Percentiles rank a stretch among this genome's conserved stretches.
Evolutionary conservation across 1,140 invertebrate genomes (phyloP).

Genomic region (Contarinia nasturtii): DNA sequence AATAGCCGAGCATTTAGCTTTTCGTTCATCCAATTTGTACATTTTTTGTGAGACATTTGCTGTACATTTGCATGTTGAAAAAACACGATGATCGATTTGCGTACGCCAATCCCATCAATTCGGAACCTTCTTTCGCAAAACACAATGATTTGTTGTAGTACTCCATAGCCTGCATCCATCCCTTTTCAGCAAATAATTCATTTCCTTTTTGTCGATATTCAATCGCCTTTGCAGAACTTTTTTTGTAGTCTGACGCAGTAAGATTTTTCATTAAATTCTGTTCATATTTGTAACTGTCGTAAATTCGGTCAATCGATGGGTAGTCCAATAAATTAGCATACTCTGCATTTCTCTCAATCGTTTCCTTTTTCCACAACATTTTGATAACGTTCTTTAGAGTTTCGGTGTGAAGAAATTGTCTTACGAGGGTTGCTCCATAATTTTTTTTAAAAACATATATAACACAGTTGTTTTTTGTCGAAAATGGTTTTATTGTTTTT

Average conservation of each 20-base stretch:
- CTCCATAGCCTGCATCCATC: conserved; percentile 25
- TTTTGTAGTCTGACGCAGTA: neutral
- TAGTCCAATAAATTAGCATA: neutral
- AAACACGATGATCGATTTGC: conserved; percentile 50
- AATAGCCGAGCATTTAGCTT: conserved; percentile 25
- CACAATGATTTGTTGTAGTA: conserved; percentile 41
- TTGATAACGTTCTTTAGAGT: conserved; percentile 2
- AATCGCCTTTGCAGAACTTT: neutral
- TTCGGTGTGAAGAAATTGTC: too few species aligned
- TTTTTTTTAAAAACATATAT: too few species aligned
- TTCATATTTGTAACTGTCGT: neutral
- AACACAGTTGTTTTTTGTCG: too few species aligned
- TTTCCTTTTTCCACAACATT: neutral
- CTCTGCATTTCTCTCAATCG: neutral
- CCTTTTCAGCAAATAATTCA: neutral
- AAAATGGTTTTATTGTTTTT: too few species aligned
- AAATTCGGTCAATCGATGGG: neutral
- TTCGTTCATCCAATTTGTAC: conserved; percentile 31
- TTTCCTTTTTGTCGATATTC: neutral
- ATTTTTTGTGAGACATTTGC: conserved; percentile 34
- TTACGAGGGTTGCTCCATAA: too few species aligned
- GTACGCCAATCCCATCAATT: conserved; percentile 39
- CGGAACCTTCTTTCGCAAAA: conserved; percentile 29
- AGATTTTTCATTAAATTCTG: neutral
- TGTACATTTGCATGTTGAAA: conserved; percentile 35